A percentile compares a stretch with the other conserved stretches of the same genome.
These are phyloP conservation scores for Epirrhoe alternata DNA, from an alignment of 2,888 invertebrate genomes.

Conservation along the genomic window DNA sequence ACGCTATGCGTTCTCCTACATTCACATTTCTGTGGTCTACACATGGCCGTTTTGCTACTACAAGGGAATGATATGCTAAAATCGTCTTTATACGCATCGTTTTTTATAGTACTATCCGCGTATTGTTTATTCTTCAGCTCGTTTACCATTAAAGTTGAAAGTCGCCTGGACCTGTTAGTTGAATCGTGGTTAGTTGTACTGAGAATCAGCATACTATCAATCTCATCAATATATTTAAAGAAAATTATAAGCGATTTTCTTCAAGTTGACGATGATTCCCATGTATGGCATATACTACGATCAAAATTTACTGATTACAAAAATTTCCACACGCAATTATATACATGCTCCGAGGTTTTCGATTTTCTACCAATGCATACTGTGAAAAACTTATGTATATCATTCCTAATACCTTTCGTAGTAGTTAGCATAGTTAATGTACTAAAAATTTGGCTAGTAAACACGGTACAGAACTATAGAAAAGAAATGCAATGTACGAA, in stretches of 20 bases:
- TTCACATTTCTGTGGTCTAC: constrained; percentile 74
- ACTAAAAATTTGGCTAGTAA: constrained; percentile 65
- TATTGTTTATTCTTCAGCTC: constrained; percentile 71
- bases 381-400: constrained; percentile 77
- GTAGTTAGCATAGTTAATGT: constrained; percentile 71
- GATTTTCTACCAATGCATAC: constrained; percentile 87
- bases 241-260: constrained; percentile 66
- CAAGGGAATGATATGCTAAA: constrained; percentile 80
- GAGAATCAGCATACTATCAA: constrained; percentile 54
- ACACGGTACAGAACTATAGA: constrained; percentile 36
- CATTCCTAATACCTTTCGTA: constrained; percentile 86
- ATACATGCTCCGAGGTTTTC: constrained; percentile 91
- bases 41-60: constrained; percentile 68
- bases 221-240: constrained; percentile 71
- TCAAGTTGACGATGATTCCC: constrained; percentile 83
- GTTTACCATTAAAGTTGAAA: constrained; percentile 63
- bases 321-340: constrained; percentile 91
- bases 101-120: constrained; percentile 68
- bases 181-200: constrained; percentile 64
- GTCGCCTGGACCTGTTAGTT: constrained; percentile 58
- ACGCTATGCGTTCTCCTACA: constrained; percentile 68
- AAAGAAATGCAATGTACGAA: constrained; percentile 44
- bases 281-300: constrained; percentile 89
- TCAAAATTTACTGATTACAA: constrained; percentile 89
- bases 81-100: constrained; percentile 78